phyloP scores from a whole-genome alignment of 2,888 invertebrate genomes.

The Dicyrtomina minuta region DNA sequence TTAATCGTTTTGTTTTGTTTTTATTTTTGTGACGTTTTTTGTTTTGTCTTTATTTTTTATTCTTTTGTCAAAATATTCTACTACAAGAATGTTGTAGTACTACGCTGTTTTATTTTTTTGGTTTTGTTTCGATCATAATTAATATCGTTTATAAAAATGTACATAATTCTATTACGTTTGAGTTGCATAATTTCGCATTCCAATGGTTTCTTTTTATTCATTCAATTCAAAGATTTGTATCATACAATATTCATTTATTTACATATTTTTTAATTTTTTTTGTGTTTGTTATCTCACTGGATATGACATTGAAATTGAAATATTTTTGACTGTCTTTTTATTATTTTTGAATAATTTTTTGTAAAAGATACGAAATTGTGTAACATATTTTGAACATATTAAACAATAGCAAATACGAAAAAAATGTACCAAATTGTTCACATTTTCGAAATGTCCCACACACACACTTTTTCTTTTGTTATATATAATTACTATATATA shows the following conservation, averaged over 20 bases:
- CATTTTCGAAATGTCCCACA: not conserved
- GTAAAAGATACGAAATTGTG: not conserved
- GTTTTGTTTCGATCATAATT: too few relatives aligned
- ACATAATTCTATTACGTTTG: too few relatives aligned
- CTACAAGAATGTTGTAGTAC: too few relatives aligned
- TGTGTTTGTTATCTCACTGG: not conserved
- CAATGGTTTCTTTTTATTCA: slow-evolving; percentile 7
- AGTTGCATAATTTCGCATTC: too few relatives aligned
- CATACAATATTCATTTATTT: not conserved
- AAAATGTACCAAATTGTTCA: not conserved
- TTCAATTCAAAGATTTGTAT: not conserved
- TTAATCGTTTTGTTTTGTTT: slow-evolving; percentile 38
- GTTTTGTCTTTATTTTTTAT: not conserved
- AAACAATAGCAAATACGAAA: too few relatives aligned
- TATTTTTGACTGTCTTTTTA: not conserved
- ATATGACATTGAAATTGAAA: not conserved
- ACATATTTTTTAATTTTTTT: not conserved
- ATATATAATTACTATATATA: too few relatives aligned
- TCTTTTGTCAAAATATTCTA: too few relatives aligned
- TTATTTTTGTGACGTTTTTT: slow-evolving; percentile 1
- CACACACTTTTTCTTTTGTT: not conserved
- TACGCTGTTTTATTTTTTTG: too few relatives aligned
- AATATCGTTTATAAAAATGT: too few relatives aligned
- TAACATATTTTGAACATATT: too few relatives aligned
- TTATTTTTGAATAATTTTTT: not conserved